Evolutionary conservation across 2,888 invertebrate species (phyloP), one percentile per base, ranked within the genome.

Genomic region (Acanthococcus lagerstroemiae): DNA sequence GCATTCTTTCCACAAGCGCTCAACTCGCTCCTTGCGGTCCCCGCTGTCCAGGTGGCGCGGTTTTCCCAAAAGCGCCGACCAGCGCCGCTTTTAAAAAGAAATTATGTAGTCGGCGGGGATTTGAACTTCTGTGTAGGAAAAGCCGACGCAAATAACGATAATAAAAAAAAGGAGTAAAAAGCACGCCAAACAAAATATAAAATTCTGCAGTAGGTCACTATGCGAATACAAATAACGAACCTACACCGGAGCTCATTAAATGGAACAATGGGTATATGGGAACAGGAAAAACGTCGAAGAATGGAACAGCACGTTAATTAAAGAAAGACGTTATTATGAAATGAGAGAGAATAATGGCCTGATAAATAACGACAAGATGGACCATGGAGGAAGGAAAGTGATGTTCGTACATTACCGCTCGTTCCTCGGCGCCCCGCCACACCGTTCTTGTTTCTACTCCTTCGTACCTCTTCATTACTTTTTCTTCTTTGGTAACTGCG

Each of bases 351-450:
- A 60, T 60, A 60, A 60, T 60, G 48, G 58, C 48, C 27, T 48
- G 58, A 60, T 60, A 60, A 60, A 60, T 60, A 60, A 60, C 48
- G 46, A 60, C 58, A 46, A 60, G 58, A 63, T 63, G 63, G 63
- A 63, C 63, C 63, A 63, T 44, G 63, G 54, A 63, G 63, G 63
- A 63, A 63, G 54, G 63, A 63, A 63, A 63, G 63, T 63, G 63
- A 63, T 54, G 63, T 52, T 37, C 37, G 37, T n/a, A 37, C 37
- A 37, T 37, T 37, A 9, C 12, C 1, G n/a, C n/a, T 37, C 37
- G 37, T 37, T 15, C 37, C 37, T 24, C 45, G 22, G 55, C 19
- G 15, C 22, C 37, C 15, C 21, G 26, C 9, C 48, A 19, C 27
- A 12, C 12, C 55, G 9, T 25, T 27, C 15, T 55, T 26, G 37